Evolutionary conservation across 1,140 invertebrate genomes (phyloP).

Genomic region (Cydia pomonella): DNA sequence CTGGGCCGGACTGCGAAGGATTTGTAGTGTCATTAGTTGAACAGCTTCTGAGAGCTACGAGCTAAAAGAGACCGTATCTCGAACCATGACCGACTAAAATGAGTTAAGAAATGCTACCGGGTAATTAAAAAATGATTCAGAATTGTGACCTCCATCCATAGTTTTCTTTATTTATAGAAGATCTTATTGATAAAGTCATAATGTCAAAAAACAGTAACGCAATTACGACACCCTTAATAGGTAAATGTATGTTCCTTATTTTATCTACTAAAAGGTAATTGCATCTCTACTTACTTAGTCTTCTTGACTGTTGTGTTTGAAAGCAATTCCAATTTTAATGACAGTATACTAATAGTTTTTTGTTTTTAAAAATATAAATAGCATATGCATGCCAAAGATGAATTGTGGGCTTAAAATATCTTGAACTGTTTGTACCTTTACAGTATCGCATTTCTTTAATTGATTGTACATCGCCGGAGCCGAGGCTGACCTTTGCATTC

Average conservation of each 20-base stretch:
- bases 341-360: neutral
- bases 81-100: neutral
- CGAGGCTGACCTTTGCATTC: constrained; percentile 48
- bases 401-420: constrained; percentile 26
- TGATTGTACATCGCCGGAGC: constrained; percentile 39
- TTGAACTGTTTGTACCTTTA: constrained; percentile 26
- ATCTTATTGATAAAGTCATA: constrained; percentile 36
- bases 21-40: constrained; percentile 75
- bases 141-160: constrained; percentile 44
- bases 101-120: neutral
- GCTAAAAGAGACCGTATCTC: neutral
- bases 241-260: no score
- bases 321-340: neutral
- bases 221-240: neutral
- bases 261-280: neutral
- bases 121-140: constrained; percentile 44
- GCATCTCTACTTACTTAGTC: neutral
- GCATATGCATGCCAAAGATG: constrained; percentile 13
- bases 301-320: neutral
- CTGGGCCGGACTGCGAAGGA: constrained; percentile 65
- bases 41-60: constrained; percentile 37
- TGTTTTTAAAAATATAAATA: neutral
- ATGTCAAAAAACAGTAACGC: neutral
- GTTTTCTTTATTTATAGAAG: constrained; percentile 42
- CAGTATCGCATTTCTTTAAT: constrained; percentile 43